A percentile compares a stretch with the other conserved stretches of the same genome.
phyloP scores from a whole-genome alignment of 2,113 vertebrate genomes.

The Deroptyus accipitrinus region DNA sequence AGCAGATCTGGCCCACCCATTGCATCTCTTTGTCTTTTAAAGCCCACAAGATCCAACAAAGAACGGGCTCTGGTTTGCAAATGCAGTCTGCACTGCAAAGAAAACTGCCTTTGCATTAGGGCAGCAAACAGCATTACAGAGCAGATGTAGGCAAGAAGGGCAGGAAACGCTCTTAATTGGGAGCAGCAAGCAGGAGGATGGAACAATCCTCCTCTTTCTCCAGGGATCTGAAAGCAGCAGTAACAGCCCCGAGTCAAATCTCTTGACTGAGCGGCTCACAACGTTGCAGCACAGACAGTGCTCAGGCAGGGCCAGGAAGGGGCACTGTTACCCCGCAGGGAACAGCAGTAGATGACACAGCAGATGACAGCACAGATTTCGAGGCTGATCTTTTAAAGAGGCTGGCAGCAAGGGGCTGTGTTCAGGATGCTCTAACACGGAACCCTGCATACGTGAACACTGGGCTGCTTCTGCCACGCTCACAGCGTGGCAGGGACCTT shows the following conservation, averaged over 20 bases:
- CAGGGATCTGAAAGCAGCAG: background rate
- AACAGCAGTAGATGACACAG: background rate
- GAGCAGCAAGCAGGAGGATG: background rate
- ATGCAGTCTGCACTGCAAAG: background rate
- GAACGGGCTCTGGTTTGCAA: background rate
- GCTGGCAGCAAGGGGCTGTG: background rate
- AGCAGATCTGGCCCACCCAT: background rate
- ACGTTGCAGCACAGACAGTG: background rate
- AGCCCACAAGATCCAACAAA: background rate
- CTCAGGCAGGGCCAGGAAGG: background rate
- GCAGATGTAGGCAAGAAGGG: background rate
- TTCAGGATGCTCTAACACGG: background rate
- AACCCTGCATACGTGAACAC: accelerated
- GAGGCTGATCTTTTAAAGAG: background rate
- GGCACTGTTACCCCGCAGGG: accelerated
- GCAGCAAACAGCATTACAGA: background rate
- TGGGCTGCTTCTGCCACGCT: background rate
- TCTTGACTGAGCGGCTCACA: background rate
- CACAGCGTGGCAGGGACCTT: background rate
- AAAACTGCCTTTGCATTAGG: background rate
- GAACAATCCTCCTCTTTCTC: background rate
- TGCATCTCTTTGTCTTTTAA: background rate
- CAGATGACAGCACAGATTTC: background rate
- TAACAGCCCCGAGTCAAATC: background rate
- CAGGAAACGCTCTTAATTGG: background rate